phyloP scores from a whole-genome alignment of 1,140 invertebrate species.

The Plectrocnemia conspersa region DNA sequence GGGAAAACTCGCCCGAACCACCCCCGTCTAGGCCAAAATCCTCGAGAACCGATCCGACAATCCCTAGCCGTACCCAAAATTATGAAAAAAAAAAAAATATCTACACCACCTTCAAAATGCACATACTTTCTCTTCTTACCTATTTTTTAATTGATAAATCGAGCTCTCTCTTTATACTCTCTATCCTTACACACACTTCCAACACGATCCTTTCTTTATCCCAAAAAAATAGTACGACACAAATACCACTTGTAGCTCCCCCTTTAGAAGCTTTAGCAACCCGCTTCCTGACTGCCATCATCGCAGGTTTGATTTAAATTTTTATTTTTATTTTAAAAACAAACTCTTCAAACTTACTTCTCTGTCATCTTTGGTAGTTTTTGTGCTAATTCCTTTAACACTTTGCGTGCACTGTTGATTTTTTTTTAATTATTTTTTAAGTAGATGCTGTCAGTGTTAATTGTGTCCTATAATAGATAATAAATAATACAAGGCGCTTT shows the following conservation, averaged over 20 bases:
- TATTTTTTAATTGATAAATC: no score
- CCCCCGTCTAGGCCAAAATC: constrained; percentile 45
- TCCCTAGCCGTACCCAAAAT: constrained; percentile 36
- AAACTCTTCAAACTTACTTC: constrained; percentile 23
- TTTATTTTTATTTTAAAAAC: constrained; percentile 28
- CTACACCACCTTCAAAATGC: constrained; percentile 2
- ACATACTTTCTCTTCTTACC: constrained; percentile 1
- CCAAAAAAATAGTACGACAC: constrained; percentile 5
- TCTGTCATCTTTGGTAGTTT: constrained; percentile 21
- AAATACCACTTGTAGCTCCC: constrained; percentile 23
- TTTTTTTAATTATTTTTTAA: constrained; percentile 13
- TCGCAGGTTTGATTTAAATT: constrained; percentile 33
- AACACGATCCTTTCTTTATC: no score
- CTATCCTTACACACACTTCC: no score
- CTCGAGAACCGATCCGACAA: constrained; percentile 47
- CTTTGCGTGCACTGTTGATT: constrained; percentile 18
- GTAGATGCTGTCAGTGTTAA: constrained; percentile 16
- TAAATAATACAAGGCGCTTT: constrained; percentile 18
- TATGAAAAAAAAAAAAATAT: background rate
- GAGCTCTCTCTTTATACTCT: background rate
- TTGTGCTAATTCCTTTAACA: constrained; percentile 7
- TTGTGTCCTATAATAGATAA: constrained; percentile 6
- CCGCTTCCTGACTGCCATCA: constrained; percentile 34
- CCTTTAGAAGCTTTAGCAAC: constrained; percentile 33
- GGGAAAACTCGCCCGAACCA: constrained; percentile 33